phyloP scores from a whole-genome alignment of 2,888 invertebrate species.

The Cetonia aurata region DNA sequence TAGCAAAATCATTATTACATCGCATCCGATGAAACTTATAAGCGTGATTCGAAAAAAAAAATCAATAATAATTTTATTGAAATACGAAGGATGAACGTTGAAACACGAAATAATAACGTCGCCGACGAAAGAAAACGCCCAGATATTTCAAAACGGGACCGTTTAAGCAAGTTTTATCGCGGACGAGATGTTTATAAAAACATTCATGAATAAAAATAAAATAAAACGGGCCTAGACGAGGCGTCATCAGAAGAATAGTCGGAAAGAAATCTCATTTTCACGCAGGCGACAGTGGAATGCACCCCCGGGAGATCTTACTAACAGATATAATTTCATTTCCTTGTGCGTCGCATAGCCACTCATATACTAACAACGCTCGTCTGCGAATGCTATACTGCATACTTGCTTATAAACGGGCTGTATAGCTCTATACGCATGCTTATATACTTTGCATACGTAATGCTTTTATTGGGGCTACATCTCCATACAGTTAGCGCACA shows the following conservation, averaged over 20 bases:
- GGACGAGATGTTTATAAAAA: conserved; percentile 55
- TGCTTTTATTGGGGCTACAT: conserved; percentile 14
- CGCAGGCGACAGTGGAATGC: not conserved
- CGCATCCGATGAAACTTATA: too few relatives aligned
- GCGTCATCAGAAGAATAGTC: not conserved
- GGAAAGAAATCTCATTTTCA: conserved; percentile 6
- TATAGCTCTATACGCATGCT: not conserved
- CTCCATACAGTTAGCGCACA: not conserved
- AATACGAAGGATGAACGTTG: too few relatives aligned
- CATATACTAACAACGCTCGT: conserved; percentile 18
- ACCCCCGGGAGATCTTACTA: conserved; percentile 24
- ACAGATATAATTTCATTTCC: conserved; percentile 33
- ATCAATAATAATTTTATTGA: too few relatives aligned
- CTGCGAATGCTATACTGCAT: not conserved
- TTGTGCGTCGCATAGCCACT: conserved; percentile 4
- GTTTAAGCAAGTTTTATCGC: conserved; percentile 46
- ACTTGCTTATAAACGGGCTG: conserved; percentile 5
- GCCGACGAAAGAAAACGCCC: too few relatives aligned
- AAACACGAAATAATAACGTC: too few relatives aligned
- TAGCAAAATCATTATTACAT: too few relatives aligned
- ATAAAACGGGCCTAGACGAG: conserved; percentile 55
- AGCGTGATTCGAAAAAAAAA: too few relatives aligned
- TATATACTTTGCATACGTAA: conserved; percentile 20
- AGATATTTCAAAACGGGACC: conserved; percentile 40
- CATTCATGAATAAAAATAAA: conserved; percentile 61